Evolutionary conservation across 2,888 invertebrate genomes (phyloP).

Genomic region (Drosophila ustulata): DNA sequence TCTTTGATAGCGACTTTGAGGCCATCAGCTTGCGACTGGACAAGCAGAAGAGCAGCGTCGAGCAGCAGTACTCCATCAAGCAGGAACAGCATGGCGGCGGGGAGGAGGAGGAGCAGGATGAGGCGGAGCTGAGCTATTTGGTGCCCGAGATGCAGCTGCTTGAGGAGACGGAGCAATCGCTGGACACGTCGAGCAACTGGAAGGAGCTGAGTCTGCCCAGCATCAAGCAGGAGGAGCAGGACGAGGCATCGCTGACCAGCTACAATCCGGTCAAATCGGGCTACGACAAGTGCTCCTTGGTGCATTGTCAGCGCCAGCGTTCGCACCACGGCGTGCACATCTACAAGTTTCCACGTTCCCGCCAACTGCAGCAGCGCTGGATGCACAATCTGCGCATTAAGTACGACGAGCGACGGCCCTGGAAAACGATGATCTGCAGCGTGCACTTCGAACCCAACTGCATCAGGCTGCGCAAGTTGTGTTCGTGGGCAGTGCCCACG

Average conservation of each 20-base stretch:
- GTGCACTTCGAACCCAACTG: constrained; percentile 68
- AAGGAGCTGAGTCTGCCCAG: constrained; percentile 28
- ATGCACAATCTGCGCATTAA: constrained; percentile 67
- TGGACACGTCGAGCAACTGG: constrained; percentile 26
- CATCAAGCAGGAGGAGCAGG: constrained; percentile 49
- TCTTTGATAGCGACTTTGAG: constrained; percentile 67
- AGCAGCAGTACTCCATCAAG: constrained; percentile 1
- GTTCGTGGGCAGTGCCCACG: constrained; percentile 80
- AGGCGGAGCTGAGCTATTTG: constrained; percentile 23
- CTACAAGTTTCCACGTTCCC: constrained; percentile 69
- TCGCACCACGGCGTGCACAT: constrained; percentile 69
- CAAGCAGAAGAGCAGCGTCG: constrained; percentile 28
- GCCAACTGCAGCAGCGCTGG: constrained; percentile 63
- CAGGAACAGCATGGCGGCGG: constrained; percentile 4
- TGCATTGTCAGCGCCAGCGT: constrained; percentile 71
- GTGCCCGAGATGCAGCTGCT: constrained; percentile 54
- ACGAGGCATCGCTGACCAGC: constrained; percentile 2
- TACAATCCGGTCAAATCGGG: constrained; percentile 71
- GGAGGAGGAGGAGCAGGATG: constrained; percentile 26
- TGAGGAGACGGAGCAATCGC: constrained; percentile 33
- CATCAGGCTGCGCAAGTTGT: constrained; percentile 64
- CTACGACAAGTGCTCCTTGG: constrained; percentile 69
- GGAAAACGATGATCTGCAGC: constrained; percentile 75
- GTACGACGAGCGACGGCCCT: constrained; percentile 69
- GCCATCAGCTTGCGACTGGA: constrained; percentile 46